Percentiles rank a stretch among this genome's conserved stretches.
Conservation (phyloP, 2,113 vertebrate genomes). For the Lepus americanus region DNA sequence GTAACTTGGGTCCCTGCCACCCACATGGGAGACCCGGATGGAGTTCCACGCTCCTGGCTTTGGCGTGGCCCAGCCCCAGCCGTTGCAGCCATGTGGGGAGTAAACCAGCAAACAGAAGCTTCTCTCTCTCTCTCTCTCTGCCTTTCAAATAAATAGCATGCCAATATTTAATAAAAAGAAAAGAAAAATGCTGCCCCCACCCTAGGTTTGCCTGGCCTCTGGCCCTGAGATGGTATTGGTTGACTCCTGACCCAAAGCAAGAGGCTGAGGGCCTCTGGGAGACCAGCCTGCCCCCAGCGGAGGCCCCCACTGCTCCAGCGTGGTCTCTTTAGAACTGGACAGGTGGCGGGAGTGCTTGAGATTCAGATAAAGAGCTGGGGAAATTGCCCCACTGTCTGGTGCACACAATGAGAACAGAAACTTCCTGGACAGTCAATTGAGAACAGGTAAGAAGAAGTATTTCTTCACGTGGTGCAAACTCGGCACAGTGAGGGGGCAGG, state of each 20-base stretch:
- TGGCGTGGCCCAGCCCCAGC: too few species aligned
- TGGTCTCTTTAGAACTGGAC: not conserved
- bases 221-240: not conserved
- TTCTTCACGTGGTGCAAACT: slow-evolving; percentile 48
- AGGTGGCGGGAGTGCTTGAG: not conserved
- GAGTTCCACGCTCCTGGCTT: too few species aligned
- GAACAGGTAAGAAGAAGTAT: slow-evolving; percentile 57
- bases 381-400: slow-evolving; percentile 44
- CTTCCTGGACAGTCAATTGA: slow-evolving; percentile 64
- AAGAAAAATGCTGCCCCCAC: too few species aligned
- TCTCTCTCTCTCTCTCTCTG: too few species aligned
- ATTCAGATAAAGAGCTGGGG: slow-evolving; percentile 47
- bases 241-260: not conserved
- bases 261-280: not conserved
- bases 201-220: not conserved
- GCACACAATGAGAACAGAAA: slow-evolving; percentile 70
- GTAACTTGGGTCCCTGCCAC: too few species aligned
- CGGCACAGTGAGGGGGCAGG: not conserved
- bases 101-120: too few species aligned
- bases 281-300: not conserved
- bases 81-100: too few species aligned
- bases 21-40: too few species aligned
- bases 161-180: too few species aligned
- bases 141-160: too few species aligned
- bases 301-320: not conserved